These are phyloP conservation scores for Miltochrista miniata DNA, from an alignment of 2,888 invertebrate genomes.

Conservation along the genomic window DNA sequence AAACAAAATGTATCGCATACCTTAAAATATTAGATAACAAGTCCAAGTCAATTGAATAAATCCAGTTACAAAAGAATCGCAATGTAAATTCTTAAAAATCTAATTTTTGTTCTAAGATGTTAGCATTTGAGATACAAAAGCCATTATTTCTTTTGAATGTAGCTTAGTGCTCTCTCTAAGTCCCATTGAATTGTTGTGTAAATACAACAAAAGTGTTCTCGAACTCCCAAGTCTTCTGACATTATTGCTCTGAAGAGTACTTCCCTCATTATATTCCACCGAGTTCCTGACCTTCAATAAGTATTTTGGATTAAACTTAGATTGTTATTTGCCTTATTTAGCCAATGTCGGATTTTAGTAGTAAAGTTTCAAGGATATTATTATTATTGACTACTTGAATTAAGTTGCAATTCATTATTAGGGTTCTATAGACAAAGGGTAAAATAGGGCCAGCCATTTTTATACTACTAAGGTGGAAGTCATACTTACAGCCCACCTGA, in stretches of 20 bases:
- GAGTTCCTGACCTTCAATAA: constrained; percentile 24
- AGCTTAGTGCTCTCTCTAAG: constrained; percentile 37
- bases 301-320: constrained; percentile 21
- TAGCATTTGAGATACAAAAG: constrained; percentile 39
- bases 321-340: not conserved
- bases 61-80: constrained; percentile 12
- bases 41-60: not conserved
- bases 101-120: constrained; percentile 26
- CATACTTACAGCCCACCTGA: too few relatives aligned
- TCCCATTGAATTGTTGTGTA: constrained; percentile 51
- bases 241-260: constrained; percentile 50
- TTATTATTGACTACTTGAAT: too few relatives aligned
- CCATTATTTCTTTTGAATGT: constrained; percentile 42
- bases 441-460: too few relatives aligned
- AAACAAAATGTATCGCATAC: not conserved
- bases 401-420: too few relatives aligned
- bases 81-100: constrained; percentile 12
- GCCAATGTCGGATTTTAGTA: too few relatives aligned
- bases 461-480: too few relatives aligned
- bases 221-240: constrained; percentile 41
- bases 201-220: constrained; percentile 44
- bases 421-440: too few relatives aligned
- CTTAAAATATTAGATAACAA: not conserved
- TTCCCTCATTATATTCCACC: constrained; percentile 51
- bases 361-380: too few relatives aligned